Conservation (phyloP, 2,797 vertebrate species). For the Steatocranus sp. region DNA sequence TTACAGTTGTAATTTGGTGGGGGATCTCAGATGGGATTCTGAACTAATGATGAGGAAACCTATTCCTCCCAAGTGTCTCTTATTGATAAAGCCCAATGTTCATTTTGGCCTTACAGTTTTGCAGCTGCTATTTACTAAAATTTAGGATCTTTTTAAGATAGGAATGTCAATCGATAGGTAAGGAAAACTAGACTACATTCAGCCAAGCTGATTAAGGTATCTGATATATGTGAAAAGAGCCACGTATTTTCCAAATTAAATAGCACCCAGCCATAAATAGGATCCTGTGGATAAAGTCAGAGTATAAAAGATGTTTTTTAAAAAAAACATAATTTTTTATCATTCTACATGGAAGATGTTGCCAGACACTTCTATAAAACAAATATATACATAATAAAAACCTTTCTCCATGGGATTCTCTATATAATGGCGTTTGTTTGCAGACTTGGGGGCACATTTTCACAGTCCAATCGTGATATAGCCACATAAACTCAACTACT, state of each 20-base stretch:
- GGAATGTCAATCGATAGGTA: neutral
- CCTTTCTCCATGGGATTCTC: neutral
- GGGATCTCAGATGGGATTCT: neutral
- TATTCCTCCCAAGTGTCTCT: neutral
- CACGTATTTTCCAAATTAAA: neutral
- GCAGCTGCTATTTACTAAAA: neutral
- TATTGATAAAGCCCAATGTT: neutral
- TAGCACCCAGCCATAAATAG: neutral
- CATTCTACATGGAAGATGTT: accelerated
- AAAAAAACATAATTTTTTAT: neutral
- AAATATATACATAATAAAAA: neutral
- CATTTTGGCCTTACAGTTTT: neutral
- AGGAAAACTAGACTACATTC: neutral
- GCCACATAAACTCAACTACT: neutral
- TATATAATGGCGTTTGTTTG: neutral
- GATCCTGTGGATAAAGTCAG: neutral
- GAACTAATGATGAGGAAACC: neutral
- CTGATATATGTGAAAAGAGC: accelerated
- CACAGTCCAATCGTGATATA: neutral
- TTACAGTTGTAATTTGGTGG: neutral
- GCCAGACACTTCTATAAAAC: neutral
- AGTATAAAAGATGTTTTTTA: neutral
- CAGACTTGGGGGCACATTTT: neutral
- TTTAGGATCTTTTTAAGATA: neutral
- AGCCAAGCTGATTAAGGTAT: neutral